phyloP scores from a whole-genome alignment of 2,888 invertebrate genomes.

The Apamea anceps region DNA sequence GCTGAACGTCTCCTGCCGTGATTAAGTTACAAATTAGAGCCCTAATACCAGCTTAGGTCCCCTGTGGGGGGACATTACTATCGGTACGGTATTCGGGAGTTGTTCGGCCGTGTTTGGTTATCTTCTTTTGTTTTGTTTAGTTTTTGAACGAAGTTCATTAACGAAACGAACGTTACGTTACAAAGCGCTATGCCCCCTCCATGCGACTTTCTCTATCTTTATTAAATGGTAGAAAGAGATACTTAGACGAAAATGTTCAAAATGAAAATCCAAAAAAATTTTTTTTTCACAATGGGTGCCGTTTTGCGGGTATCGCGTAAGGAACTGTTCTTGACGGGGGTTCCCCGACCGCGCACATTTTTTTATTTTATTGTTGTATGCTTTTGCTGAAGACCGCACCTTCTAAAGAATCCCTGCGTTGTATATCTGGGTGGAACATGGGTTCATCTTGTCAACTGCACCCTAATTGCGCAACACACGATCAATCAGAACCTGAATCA shows the following conservation, averaged over 20 bases:
- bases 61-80: conserved; percentile 43
- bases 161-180: background rate
- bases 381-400: background rate
- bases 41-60: conserved; percentile 48
- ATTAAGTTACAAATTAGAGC: conserved; percentile 65
- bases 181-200: no score
- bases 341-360: background rate
- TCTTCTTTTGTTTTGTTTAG: background rate
- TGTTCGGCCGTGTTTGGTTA: background rate
- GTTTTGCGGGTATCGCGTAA: no score
- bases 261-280: no score
- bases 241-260: no score
- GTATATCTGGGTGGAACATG: background rate
- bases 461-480: no score
- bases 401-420: background rate
- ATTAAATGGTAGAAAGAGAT: no score
- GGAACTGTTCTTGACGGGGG: no score
- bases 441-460: background rate
- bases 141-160: background rate
- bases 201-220: no score
- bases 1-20: conserved; percentile 54
- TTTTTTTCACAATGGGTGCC: no score
- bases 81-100: background rate
- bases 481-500: no score
- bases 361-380: background rate